These are phyloP conservation scores for Cavia porcellus DNA, from an alignment of 2,113 vertebrate species.

Conservation along the genomic window DNA sequence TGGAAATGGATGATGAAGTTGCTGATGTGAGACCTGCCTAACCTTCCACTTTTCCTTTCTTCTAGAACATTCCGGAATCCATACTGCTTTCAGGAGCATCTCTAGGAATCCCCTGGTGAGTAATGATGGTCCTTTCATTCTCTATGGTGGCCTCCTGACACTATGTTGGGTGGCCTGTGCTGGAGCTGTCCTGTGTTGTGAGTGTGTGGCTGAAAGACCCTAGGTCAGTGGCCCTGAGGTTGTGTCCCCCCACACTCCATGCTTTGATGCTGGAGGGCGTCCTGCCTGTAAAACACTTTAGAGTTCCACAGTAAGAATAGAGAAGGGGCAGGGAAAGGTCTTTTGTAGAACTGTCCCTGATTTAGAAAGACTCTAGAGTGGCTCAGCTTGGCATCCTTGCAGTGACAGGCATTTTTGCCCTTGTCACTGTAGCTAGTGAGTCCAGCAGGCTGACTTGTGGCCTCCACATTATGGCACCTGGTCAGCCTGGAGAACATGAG, in stretches of 20 bases:
- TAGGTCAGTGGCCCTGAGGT: background rate
- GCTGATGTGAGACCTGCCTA: constrained; percentile 40
- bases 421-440: background rate
- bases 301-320: background rate
- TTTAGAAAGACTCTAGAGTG: background rate
- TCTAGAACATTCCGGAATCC: constrained; percentile 60
- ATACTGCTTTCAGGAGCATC: constrained; percentile 22
- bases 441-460: background rate
- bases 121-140: background rate
- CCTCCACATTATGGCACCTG: background rate
- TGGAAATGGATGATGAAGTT: background rate
- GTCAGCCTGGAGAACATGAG: background rate
- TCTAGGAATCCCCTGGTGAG: constrained; percentile 67
- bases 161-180: background rate
- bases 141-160: background rate
- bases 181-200: background rate
- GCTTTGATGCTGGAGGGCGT: background rate
- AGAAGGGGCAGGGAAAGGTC: background rate
- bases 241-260: background rate
- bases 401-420: background rate
- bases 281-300: constrained; percentile 2
- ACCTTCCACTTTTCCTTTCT: constrained; percentile 61
- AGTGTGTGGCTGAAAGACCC: background rate
- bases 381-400: background rate
- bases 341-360: background rate